phyloP scores from a whole-genome alignment of 2,888 invertebrate species.

The Drosophila diplacantha region DNA sequence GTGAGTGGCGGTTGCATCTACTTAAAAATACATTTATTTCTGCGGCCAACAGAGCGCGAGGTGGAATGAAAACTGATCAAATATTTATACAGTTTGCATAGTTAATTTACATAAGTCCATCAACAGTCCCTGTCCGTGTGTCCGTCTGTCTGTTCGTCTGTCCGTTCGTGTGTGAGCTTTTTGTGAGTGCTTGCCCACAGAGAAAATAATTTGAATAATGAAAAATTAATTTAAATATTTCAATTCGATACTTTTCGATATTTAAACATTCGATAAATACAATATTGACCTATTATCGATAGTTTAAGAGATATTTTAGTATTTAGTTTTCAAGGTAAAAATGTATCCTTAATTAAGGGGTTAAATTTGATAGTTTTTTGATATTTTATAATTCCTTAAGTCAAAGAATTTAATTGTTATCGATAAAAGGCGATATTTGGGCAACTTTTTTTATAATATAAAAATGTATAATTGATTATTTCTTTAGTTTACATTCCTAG shows the following conservation, averaged over 20 bases:
- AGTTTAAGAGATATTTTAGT: neutral
- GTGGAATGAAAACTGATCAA: constrained; percentile 43
- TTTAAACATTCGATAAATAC: neutral
- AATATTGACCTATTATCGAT: too few species aligned
- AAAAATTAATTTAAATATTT: too few species aligned
- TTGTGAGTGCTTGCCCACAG: neutral
- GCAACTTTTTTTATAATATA: neutral
- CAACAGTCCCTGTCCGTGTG: constrained; percentile 38
- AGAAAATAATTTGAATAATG: neutral
- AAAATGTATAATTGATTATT: too few species aligned
- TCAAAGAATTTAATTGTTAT: neutral
- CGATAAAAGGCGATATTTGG: neutral
- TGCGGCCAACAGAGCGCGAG: constrained; percentile 27
- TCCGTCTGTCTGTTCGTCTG: constrained; percentile 3
- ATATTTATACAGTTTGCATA: constrained; percentile 68
- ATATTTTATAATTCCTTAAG: neutral
- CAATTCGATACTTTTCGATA: neutral
- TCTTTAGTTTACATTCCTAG: too few species aligned
- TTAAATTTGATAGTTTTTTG: neutral
- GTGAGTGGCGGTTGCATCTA: constrained; percentile 54
- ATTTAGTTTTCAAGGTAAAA: neutral
- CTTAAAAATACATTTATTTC: constrained; percentile 57
- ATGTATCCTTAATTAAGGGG: neutral
- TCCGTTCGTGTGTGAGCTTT: constrained; percentile 6
- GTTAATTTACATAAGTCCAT: constrained; percentile 68